Base-by-base conservation (phyloP, 2,797 vertebrate species). In the Aldrovandia affinis region DNA sequence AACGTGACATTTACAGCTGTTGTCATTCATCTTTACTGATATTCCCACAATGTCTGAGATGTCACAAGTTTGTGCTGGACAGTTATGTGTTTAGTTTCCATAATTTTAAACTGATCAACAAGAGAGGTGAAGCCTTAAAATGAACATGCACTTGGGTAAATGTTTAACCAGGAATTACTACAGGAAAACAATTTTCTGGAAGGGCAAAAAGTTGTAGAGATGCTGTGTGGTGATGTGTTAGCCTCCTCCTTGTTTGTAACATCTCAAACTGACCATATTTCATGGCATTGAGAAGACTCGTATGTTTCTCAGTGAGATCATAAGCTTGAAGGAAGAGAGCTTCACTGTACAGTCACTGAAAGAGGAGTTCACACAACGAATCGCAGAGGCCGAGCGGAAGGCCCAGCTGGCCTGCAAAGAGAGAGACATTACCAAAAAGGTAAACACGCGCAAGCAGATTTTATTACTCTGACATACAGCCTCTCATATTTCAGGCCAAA, bases 361-460 rank as follows among this genome's bases (percentile, higher is more conserved):
- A 90, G 97, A 98, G 28, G 98, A 99, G 88, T 99, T 99, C 93
- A 97, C 98, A 30, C 97, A 98, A 89, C 96, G 98, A 84, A 99
- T 99, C 85, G 98, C 97, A 1, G 98, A 99, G 87, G 92, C 97
- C 36, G 98, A 99, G 90, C 97, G 97, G 91, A 99, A 98, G 90
- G 97, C 96, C 85, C 98, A 99, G 50, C 86, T 98, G 30, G 97
- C 98, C 83, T 99, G 97, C 93, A 99, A 99, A 92, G 98, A 99
- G 87, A 96, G 98, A 89, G 98, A 99, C 93, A 95, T 97, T 28
- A 96, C 97, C 88, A 99, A 97, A 93, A 99, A 99, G 97, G 98
- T 98, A 94, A 55, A 44, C n/a, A n/a, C 14, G 9, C 73, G 6
- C 50, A 28, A 55, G 47, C n/a, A 7, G 47, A 9, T 55, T 55